A percentile compares a stretch with the other conserved stretches of the same genome.
Conservation (phyloP, 2,797 vertebrate species). For the Scomberomorus guttatus region DNA sequence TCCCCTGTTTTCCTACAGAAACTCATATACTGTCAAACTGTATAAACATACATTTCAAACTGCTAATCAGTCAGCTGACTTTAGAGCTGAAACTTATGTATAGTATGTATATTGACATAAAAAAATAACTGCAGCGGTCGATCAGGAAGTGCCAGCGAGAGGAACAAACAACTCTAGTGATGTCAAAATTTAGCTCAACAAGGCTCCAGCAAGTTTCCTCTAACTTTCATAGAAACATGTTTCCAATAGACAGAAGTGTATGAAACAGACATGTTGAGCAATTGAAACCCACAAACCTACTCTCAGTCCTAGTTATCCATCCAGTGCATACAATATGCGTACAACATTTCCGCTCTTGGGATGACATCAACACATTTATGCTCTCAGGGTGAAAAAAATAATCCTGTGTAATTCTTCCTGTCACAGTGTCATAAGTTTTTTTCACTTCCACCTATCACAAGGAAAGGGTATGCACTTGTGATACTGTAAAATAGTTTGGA, state of each 20-base stretch:
- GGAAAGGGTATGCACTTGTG: not conserved
- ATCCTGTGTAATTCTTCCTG: not conserved
- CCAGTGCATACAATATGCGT: not conserved
- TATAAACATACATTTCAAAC: no score
- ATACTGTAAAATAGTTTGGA: constrained; percentile 1
- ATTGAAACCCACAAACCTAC: constrained; percentile 20
- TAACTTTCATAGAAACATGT: not conserved
- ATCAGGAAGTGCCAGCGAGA: constrained; percentile 7
- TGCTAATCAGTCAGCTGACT: not conserved
- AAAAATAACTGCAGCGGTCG: not conserved
- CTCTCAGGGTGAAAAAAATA: constrained; percentile 13
- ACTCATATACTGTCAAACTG: not conserved
- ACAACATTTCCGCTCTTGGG: constrained; percentile 19
- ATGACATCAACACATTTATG: constrained; percentile 44
- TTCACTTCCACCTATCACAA: constrained; percentile 4
- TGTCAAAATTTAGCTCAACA: not conserved
- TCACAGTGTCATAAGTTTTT: not conserved
- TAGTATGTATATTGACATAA: not conserved
- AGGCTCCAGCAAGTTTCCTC: not conserved
- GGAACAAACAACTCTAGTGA: not conserved
- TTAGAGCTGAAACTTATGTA: not conserved
- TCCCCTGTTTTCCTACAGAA: not conserved
- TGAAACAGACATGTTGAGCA: constrained; percentile 30
- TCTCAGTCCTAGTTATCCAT: not conserved
- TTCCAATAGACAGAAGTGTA: constrained; percentile 19